Percentiles rank a stretch among this genome's conserved stretches.
phyloP scores from a whole-genome alignment of 2,113 vertebrate genomes.

The Dipodomys stephensi region DNA sequence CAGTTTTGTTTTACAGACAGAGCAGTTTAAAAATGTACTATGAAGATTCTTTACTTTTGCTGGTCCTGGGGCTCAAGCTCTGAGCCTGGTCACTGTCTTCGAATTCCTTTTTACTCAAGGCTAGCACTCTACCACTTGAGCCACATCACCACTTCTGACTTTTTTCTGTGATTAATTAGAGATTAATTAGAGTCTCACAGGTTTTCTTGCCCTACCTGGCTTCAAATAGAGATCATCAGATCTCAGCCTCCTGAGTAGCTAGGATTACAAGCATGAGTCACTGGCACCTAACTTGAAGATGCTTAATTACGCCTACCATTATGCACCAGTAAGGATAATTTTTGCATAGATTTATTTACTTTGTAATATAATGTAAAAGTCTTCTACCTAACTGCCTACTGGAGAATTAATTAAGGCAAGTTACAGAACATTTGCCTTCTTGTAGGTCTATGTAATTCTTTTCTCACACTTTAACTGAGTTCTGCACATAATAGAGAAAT shows the following conservation, averaged over 20 bases:
- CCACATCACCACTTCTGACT: too few relatives aligned
- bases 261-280: too few relatives aligned
- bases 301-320: background rate
- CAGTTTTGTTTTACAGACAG: background rate
- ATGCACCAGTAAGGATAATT: background rate
- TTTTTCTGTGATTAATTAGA: too few relatives aligned
- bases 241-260: too few relatives aligned
- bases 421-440: background rate
- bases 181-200: too few relatives aligned
- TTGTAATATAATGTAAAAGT: background rate
- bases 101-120: too few relatives aligned
- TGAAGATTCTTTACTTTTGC: background rate
- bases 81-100: too few relatives aligned
- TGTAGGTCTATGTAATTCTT: background rate
- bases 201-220: too few relatives aligned
- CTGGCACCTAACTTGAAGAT: background rate
- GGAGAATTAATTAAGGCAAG: background rate
- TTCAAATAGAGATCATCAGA: too few relatives aligned
- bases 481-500: background rate
- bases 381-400: background rate
- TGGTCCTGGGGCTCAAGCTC: too few relatives aligned
- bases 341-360: background rate
- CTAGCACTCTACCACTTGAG: too few relatives aligned
- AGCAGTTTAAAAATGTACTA: conserved; percentile 9
- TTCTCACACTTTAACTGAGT: background rate